Percentiles rank a stretch among this genome's conserved stretches.
These are phyloP conservation scores for Dendrocincla tyrannina DNA, from an alignment of 2,797 vertebrate genomes.

Conservation along the genomic window DNA sequence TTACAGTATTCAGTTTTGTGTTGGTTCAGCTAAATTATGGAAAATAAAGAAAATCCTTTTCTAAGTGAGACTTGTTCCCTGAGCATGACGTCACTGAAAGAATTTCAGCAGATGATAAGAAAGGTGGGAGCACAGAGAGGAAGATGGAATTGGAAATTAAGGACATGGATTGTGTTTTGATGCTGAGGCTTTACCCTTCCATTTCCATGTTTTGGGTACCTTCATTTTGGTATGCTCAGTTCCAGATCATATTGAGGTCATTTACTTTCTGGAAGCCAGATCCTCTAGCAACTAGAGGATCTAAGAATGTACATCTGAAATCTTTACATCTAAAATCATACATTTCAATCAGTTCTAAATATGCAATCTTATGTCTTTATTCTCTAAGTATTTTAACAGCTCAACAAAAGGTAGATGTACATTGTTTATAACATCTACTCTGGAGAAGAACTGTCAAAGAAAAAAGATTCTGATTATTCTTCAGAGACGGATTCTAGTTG, in stretches of 20 bases:
- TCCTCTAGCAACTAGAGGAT: neutral
- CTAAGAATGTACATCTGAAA: neutral
- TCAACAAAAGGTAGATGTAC: neutral
- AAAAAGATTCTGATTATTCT: neutral
- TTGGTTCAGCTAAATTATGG: constrained; percentile 85
- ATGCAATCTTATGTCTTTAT: neutral
- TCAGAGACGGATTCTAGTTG: neutral
- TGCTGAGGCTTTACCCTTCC: neutral
- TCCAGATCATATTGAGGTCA: neutral
- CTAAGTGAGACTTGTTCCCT: constrained; percentile 77
- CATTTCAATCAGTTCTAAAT: neutral
- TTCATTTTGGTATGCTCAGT: neutral
- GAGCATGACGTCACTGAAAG: constrained; percentile 53
- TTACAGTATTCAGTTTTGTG: constrained; percentile 82
- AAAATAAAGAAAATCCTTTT: constrained; percentile 85
- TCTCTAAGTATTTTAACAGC: neutral
- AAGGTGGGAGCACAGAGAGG: neutral
- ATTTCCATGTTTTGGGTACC: neutral
- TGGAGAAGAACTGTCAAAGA: neutral
- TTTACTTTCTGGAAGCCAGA: neutral
- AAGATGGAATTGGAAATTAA: neutral
- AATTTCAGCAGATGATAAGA: neutral
- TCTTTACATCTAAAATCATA: neutral
- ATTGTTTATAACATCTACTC: neutral
- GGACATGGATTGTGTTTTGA: neutral